Conservation (phyloP, 2,113 vertebrate species). For the Urocolius indicus region DNA sequence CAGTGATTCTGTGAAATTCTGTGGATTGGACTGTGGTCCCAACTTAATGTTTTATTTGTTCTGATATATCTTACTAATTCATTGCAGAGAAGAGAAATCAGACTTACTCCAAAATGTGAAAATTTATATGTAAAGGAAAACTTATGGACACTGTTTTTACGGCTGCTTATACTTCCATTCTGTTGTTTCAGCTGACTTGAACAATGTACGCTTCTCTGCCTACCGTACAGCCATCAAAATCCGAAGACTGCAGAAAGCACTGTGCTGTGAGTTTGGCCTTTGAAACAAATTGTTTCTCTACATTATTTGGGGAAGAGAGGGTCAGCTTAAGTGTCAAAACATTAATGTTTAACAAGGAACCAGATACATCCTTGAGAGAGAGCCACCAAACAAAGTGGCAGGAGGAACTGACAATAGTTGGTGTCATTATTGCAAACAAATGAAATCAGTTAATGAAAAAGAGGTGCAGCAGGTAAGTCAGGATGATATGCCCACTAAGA, state of each 20-base stretch:
- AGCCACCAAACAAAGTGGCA: not conserved
- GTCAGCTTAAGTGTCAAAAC: not conserved
- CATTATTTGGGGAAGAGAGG: not conserved
- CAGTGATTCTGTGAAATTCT: too few relatives aligned
- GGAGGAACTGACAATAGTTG: not conserved
- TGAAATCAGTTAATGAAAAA: not conserved
- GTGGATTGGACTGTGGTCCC: not conserved
- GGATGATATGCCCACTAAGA: not conserved
- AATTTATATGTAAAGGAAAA: not conserved
- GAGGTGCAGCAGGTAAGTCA: not conserved
- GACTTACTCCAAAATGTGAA: not conserved
- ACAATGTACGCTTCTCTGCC: slow-evolving; percentile 97
- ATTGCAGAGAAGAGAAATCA: not conserved
- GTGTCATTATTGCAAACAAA: not conserved
- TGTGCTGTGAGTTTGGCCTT: slow-evolving; percentile 89
- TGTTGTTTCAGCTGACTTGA: slow-evolving; percentile 89
- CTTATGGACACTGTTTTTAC: not conserved
- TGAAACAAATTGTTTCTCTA: not conserved
- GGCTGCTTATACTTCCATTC: not conserved
- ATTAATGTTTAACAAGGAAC: not conserved
- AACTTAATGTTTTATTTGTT: not conserved
- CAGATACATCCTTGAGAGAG: not conserved
- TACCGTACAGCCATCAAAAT: slow-evolving; percentile 99
- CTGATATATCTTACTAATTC: not conserved
- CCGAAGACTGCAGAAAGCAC: slow-evolving; percentile 93